These are phyloP conservation scores for Leptinotarsa juncta DNA, from an alignment of 2,888 invertebrate genomes.

Conservation along the genomic window DNA sequence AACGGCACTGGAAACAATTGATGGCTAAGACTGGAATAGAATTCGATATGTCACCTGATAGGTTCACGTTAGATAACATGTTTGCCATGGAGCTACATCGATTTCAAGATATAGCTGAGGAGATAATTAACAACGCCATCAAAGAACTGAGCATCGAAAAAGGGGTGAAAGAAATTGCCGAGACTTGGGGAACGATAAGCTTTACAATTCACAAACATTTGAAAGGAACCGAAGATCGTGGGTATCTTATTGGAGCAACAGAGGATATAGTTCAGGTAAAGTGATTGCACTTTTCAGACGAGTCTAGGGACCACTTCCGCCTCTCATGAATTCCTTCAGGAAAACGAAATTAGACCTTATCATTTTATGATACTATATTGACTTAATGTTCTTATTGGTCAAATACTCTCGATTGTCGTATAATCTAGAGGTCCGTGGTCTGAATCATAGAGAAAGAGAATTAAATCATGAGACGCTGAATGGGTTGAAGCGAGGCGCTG, in stretches of 20 bases:
- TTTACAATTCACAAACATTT: slow-evolving; percentile 76
- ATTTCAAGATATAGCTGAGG: slow-evolving; percentile 86
- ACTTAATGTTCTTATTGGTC: no score
- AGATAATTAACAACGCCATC: slow-evolving; percentile 88
- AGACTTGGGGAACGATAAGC: slow-evolving; percentile 76
- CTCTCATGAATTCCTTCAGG: no score
- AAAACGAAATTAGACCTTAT: no score
- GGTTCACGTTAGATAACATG: slow-evolving; percentile 90
- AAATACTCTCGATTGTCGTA: no score
- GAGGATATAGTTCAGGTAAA: slow-evolving; percentile 79
- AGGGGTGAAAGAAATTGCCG: slow-evolving; percentile 85
- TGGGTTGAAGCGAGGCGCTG: no score
- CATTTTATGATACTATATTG: no score
- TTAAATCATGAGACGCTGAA: no score
- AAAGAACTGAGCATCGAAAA: slow-evolving; percentile 93
- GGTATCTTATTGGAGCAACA: slow-evolving; percentile 73
- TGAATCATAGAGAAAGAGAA: no score
- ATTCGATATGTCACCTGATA: slow-evolving; percentile 89
- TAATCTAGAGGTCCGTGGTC: no score
- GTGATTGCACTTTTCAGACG: no score
- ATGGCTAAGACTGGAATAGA: slow-evolving; percentile 86
- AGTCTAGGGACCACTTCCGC: no score
- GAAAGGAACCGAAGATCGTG: slow-evolving; percentile 83
- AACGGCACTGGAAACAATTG: slow-evolving; percentile 89
- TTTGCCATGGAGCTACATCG: slow-evolving; percentile 89